Base-by-base conservation (phyloP, 2,113 vertebrate species). In the Trogon surrucura region DNA sequence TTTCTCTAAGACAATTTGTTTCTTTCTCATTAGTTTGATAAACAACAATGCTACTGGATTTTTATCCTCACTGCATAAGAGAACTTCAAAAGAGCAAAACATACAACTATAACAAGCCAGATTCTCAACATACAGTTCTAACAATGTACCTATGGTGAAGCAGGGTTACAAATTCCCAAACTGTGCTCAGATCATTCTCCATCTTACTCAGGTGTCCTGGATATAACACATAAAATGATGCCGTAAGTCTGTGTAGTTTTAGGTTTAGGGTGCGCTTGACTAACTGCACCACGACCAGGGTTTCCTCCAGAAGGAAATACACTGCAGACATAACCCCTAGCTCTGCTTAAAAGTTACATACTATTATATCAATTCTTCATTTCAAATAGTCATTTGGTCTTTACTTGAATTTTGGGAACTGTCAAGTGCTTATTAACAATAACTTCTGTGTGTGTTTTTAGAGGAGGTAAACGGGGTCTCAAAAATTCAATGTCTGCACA, bases 401-500 rank as follows among this genome's bases (percentile, higher is more conserved):
- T 80, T 30, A 88, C 32, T 92, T 62, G 16, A 21, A 44, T 80
- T 91, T 85, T 38, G 45, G 48, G 78, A 87, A 26, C 47, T 41
- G 20, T 27, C 50, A 80, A 53, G 16, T 56, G 32, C 58, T 88
- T 57, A 67, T 29, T 38, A 84, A 62, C 65, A 93, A 5, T 34
- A 85, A 84, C 32, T 90, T 88, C 74, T 91, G 69, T 26, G 51
- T 45, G 20, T 38, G 17, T 62, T 80, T 94, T 75, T 60, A 65
- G 67, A 45, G 45, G 82, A 95, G 60, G 82, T 85, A 94, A 93
- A 88, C 0, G 27, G 26, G 69, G 85, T 83, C 87, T 96, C 77
- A 80, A 95, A 95, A 95, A 91, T 71, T 83, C 86, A 60, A 56
- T 64, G 83, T 89, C 97, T 93, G 71, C 81, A 95, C 88, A 93